Percentiles rank a stretch among this genome's conserved stretches.
These are phyloP conservation scores for Lophotis ruficrista DNA, from an alignment of 2,113 vertebrate species.

Conservation along the genomic window DNA sequence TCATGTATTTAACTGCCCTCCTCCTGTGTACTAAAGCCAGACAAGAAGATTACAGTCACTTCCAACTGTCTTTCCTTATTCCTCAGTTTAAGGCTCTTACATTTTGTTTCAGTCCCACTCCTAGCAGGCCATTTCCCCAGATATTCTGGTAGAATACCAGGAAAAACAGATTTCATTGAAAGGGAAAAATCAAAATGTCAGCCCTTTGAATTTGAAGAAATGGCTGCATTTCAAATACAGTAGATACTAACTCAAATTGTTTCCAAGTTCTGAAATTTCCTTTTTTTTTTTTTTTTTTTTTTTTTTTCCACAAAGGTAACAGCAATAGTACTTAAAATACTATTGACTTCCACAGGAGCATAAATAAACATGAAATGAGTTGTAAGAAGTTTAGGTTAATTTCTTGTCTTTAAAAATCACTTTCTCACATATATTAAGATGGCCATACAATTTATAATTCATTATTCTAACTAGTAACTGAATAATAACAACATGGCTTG, in stretches of 20 bases:
- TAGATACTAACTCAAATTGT: not conserved
- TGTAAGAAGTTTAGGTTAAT: not conserved
- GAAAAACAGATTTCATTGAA: not conserved
- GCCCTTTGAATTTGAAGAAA: not conserved
- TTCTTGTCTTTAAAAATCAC: not conserved
- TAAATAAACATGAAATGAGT: not conserved
- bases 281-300: not conserved
- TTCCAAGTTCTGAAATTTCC: not conserved
- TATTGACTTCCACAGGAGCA: not conserved
- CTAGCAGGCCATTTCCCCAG: not conserved
- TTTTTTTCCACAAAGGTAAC: not conserved
- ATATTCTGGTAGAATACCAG: not conserved
- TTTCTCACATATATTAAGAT: not conserved
- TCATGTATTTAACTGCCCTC: constrained; percentile 39
- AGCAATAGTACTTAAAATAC: not conserved
- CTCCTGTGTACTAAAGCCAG: constrained; percentile 40
- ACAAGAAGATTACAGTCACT: constrained; percentile 54
- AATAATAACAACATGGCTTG: not conserved
- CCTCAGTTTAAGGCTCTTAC: constrained; percentile 42
- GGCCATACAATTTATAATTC: not conserved
- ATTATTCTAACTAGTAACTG: not conserved
- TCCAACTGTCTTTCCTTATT: constrained; percentile 55
- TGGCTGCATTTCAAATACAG: not conserved
- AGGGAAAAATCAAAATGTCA: not conserved
- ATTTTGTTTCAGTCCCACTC: not conserved